phyloP scores from a whole-genome alignment of 2,113 vertebrate genomes.

The Pseudopipra pipra region DNA sequence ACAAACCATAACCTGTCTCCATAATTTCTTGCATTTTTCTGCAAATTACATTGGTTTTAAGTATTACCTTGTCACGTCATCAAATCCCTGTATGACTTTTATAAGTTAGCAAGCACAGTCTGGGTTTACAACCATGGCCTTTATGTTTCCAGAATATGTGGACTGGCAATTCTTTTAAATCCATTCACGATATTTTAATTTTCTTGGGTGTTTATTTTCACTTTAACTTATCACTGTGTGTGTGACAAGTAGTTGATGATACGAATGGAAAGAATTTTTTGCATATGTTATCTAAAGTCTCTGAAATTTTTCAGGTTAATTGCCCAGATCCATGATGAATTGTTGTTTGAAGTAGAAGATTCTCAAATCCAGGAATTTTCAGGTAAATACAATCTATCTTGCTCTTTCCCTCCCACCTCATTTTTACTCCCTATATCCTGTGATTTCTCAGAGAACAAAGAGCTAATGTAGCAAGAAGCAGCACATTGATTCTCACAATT shows the following conservation, averaged over 20 bases:
- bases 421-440: not conserved
- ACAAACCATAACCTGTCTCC: not conserved
- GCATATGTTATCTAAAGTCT: not conserved
- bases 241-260: not conserved
- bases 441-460: not conserved
- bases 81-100: not conserved
- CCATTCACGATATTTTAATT: not conserved
- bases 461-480: not conserved
- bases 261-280: not conserved
- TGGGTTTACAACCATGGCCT: not conserved
- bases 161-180: not conserved
- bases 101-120: not conserved
- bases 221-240: not conserved
- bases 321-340: constrained; percentile 92
- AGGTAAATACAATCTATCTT: constrained; percentile 68
- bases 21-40: not conserved
- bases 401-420: not conserved
- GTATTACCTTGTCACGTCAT: not conserved
- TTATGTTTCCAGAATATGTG: not conserved
- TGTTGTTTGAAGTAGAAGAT: constrained; percentile 90
- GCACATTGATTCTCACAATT: not conserved
- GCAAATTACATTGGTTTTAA: not conserved
- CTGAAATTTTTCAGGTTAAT: constrained; percentile 76
- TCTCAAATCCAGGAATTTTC: constrained; percentile 83
- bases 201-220: not conserved